Evolutionary conservation across 92 coral and sea anemone species (phyloP), one percentile per base, ranked within the genome.

Genomic region (Porites lobata): DNA sequence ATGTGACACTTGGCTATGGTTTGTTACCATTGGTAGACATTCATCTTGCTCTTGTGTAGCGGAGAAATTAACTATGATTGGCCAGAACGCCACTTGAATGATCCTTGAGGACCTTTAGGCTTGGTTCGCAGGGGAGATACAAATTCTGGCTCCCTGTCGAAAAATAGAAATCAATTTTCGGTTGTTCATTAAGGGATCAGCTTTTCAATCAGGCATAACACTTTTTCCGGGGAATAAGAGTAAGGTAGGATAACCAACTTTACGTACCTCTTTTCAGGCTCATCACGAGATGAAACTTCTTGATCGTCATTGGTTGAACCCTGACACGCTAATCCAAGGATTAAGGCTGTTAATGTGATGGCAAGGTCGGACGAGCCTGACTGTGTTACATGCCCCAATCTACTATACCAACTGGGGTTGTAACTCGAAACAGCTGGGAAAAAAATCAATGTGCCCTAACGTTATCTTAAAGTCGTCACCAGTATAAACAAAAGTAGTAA

Each of bases 101-200:
- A 83, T 43, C 89, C 81, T 72, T 84, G 94, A 9, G 92, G 92
- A 15, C 94, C 94, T 32, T 78, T 86, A 15, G 94, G 89, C 67
- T 17, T 52, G 0, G 92, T 70, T 6, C 94, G 89, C 65, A 91
- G 58, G 24, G 94, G 94, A 8, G 94, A 91, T 24, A 91, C 88
- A 59, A 91, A 91, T 61, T 43, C 82, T 67, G 80, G 78, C 61
- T 72, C 70, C 72, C 87, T 83, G 24, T 21, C 13, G 17, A 63
- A 65, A 38, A 38, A 38, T 38, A 3, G 47, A 38, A 38, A 38
- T 38, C 47, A 38, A 38, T 38, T 38, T 38, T 38, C 6, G 6
- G 47, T 38, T 38, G 47, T 38, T 38, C 47, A 29, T 29, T 29
- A 29, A 29, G 32, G 32, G 32, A 29, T 29, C 32, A 29, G 32